phyloP scores from a whole-genome alignment of 2,888 invertebrate genomes.

The Drosophila antonietae region DNA sequence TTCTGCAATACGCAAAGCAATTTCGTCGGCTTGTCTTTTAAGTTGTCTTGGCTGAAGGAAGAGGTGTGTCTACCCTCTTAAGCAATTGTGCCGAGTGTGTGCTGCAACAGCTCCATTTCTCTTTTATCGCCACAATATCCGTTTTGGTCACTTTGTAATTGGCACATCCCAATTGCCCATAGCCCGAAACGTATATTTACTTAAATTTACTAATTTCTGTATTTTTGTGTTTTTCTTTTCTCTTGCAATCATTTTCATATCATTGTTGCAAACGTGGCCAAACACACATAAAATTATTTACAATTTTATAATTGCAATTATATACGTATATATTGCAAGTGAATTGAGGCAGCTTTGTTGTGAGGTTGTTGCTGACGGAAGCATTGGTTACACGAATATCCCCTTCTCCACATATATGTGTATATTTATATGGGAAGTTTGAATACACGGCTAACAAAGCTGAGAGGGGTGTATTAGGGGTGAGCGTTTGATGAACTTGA shows the following conservation, averaged over 20 bases:
- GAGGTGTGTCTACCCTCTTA: conserved; percentile 36
- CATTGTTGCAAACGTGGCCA: conserved; percentile 34
- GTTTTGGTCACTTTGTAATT: conserved; percentile 16
- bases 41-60: conserved; percentile 24
- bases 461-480: not conserved
- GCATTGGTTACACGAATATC: conserved; percentile 21
- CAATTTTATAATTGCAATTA: conserved; percentile 71
- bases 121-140: conserved; percentile 6
- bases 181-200: conserved; percentile 13
- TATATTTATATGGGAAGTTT: conserved; percentile 39
- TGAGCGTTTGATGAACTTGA: not conserved
- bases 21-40: conserved; percentile 42
- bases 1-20: conserved; percentile 11
- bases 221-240: not conserved
- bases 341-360: conserved; percentile 20
- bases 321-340: conserved; percentile 23
- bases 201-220: not conserved
- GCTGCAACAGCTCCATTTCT: conserved; percentile 22
- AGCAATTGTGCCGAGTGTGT: not conserved
- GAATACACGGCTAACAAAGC: not conserved
- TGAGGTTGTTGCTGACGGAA: conserved; percentile 52
- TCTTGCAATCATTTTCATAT: conserved; percentile 6
- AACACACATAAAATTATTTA: conserved; percentile 43
- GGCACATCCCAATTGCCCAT: conserved; percentile 19
- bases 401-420: not conserved